A percentile compares a stretch with the other conserved stretches of the same genome.
Evolutionary conservation across 2,797 vertebrate species (phyloP).

Genomic region (Pelochelys cantorii): DNA sequence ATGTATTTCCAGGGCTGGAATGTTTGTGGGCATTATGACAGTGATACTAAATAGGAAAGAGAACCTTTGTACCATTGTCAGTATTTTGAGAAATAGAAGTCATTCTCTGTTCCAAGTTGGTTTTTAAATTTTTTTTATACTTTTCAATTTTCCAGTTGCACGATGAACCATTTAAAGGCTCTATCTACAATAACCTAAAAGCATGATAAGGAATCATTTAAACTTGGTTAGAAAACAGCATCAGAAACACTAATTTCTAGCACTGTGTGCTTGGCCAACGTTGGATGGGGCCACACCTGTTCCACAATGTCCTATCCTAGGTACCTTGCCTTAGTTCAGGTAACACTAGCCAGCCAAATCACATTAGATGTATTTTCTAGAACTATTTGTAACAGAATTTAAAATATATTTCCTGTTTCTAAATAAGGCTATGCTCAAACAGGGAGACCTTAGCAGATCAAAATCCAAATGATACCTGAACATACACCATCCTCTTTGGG

Average conservation of each 20-base stretch:
- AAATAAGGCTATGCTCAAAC: neutral
- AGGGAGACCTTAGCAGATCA: neutral
- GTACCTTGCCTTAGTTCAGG: neutral
- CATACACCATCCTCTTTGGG: neutral
- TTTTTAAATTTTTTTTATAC: neutral
- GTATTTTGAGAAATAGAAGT: neutral
- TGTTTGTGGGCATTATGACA: neutral
- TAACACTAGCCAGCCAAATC: neutral
- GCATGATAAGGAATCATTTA: neutral
- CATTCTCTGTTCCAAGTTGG: neutral
- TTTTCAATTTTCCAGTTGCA: neutral
- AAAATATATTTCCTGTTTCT: neutral
- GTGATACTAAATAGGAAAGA: neutral
- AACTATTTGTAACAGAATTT: neutral
- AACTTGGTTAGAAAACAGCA: neutral
- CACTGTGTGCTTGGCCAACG: neutral
- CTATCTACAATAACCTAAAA: neutral
- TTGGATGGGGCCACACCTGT: neutral
- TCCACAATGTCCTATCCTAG: neutral
- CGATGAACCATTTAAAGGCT: neutral
- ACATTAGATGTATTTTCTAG: neutral
- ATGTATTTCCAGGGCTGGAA: neutral
- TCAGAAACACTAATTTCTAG: neutral
- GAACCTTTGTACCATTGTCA: neutral
- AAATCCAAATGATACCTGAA: neutral